Base-by-base conservation (phyloP, 2,113 vertebrate species). In the Dunckerocampus dactyliophorus region DNA sequence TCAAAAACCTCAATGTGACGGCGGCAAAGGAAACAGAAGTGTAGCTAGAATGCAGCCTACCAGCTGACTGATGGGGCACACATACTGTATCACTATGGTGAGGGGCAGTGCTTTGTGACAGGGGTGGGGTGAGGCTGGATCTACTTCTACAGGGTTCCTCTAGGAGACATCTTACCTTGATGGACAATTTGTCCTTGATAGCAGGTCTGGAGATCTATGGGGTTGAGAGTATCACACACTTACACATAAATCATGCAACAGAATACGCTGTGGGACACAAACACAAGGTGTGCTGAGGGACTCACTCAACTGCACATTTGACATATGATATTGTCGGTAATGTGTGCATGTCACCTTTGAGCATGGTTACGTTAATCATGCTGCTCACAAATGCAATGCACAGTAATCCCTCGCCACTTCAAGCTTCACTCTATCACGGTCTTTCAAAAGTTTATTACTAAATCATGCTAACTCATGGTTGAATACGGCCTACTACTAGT, bases 121-220 rank as follows among this genome's bases (percentile, higher is more conserved):
- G 52, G 67, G 67, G 48, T 53, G 75, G 59, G 28, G 51, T 64
- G 60, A 71, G 19, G 14, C 12, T 51, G 82, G 62, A 46, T 72
- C 86, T 86, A 85, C 69, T 62, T 76, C 72, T 84, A 86, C 70
- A 4, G 60, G 57, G 64, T 68, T 77, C 83, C 74, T 65, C 65
- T 73, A 53, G 56, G 59, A 72, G 70, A 58, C 77, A 22, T 74
- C 90, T 90, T 89, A 91, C 88, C 88, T 91, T 89, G 59, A 88
- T 79, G 82, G 87, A 87, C 82, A 89, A 86, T 90, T 87, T 90
- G 84, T 87, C 88, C 82, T 90, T 88, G 86, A 90, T 84, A 69
- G 85, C 71, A 82, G 89, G 59, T 89, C 88, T 88, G 86, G 85
- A 80, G 84, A 92, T 91, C 88, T 92, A 90, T 81, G 77, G 85